Conservation (phyloP, 35 echinoderm and acorn worm genomes). For the Holothuria glaberrima region DNA sequence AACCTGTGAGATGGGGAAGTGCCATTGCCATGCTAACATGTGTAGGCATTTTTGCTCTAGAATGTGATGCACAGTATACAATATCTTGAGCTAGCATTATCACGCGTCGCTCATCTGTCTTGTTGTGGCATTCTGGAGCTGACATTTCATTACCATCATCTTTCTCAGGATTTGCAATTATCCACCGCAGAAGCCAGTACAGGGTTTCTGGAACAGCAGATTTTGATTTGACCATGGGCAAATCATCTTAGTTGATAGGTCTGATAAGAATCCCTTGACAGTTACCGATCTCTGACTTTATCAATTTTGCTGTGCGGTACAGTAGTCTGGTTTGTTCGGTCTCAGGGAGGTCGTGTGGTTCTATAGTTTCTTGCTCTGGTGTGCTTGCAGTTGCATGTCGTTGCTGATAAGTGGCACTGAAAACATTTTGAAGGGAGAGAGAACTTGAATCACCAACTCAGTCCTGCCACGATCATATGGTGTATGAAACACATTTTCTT, state of each 20-base stretch:
- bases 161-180: constrained; percentile 46
- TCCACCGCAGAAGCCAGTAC: constrained; percentile 37
- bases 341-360: too few relatives aligned
- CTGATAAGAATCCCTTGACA: constrained; percentile 15
- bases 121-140: constrained; percentile 6
- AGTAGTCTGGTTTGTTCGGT: too few relatives aligned
- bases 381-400: too few relatives aligned
- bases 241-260: background rate
- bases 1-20: constrained; percentile 54
- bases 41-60: constrained; percentile 45
- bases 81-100: constrained; percentile 54
- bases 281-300: background rate
- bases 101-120: constrained; percentile 41
- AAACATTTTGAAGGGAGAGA: too few relatives aligned
- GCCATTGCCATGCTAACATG: constrained; percentile 60
- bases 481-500: too few relatives aligned
- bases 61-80: constrained; percentile 36
- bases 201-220: constrained; percentile 7
- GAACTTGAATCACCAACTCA: too few relatives aligned
- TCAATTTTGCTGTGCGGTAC: background rate
- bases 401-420: too few relatives aligned
- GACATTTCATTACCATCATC: background rate
- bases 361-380: too few relatives aligned
- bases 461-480: too few relatives aligned
- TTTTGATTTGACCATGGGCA: background rate